Base-by-base conservation (phyloP, 2,797 vertebrate genomes). In the Lithobates sylvaticus region DNA sequence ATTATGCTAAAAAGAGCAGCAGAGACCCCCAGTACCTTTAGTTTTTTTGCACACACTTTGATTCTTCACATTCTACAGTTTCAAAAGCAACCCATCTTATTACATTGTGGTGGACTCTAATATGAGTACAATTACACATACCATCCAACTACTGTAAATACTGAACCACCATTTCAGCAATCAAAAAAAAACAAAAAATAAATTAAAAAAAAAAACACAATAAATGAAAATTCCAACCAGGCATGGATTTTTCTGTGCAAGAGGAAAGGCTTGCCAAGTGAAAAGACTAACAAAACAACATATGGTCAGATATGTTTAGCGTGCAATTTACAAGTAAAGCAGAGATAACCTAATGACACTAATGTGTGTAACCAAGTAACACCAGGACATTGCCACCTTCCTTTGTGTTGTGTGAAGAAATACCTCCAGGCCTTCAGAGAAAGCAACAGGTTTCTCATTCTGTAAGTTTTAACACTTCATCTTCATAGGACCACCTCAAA, bases 291-390 rank as follows among this genome's bases (percentile, higher is more conserved):
- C 68, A 81, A 26, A 32, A 5, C 54, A 42, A 23, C 42, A 58
- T 44, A 70, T 69, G 29, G 27, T 29, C 39, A 42, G 65, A n/a
- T 61, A 73, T 64, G 50, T 72, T 47, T 34, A 81, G 15, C 12
- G 23, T 8, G 42, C 32, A 73, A 83, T 75, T 67, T 47, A 21
- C 71, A 67, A 15, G 36, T 27, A 68, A 23, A 32, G 47, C 26
- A 26, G 23, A 71, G 54, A 75, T 50, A 77, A 77, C 50, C 36
- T 47, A 23, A 32, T 75, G 42, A 61, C 58, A 76, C 74, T 78
- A 73, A 84, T 47, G 34, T 71, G 29, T 54, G 75, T 78, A 42
- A 78, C 36, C 42, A 61, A 61, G 42, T 32, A 64, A 34, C 42
- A 6, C 26, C 23, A 72, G 68, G 69, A 65, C 18, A 21, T 18